Evolutionary conservation across 2,888 invertebrate genomes (phyloP).

Genomic region (Dasypogon diadema): DNA sequence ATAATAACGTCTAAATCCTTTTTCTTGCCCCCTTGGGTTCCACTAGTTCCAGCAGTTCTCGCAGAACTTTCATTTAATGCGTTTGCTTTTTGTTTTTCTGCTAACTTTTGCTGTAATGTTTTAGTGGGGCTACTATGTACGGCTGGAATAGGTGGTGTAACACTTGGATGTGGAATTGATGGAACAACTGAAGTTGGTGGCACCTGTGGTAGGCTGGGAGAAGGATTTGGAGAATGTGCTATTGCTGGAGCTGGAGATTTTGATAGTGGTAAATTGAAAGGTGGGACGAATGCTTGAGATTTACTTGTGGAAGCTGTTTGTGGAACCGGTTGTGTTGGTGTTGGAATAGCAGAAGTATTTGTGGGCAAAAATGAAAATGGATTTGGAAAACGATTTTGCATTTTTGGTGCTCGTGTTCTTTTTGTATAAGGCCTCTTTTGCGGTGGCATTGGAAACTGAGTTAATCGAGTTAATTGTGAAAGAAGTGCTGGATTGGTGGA

Average conservation of each 20-base stretch:
- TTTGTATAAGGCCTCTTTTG: conserved; percentile 58
- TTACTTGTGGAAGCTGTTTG: conserved; percentile 37
- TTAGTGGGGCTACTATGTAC: conserved; percentile 72
- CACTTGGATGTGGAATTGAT: conserved; percentile 31
- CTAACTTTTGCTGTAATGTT: conserved; percentile 77
- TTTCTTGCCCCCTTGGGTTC: conserved; percentile 55
- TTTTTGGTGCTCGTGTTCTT: conserved; percentile 57
- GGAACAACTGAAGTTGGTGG: conserved; percentile 7
- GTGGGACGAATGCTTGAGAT: conserved; percentile 47
- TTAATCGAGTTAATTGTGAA: conserved; percentile 57
- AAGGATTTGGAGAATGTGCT: conserved; percentile 48
- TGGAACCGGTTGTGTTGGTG: conserved; percentile 30
- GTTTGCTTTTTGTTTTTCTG: conserved; percentile 72
- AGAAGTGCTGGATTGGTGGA: conserved; percentile 53
- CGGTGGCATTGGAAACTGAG: conserved; percentile 57
- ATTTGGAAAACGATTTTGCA: conserved; percentile 52
- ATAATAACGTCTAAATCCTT: conserved; percentile 60
- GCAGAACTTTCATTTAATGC: conserved; percentile 58
- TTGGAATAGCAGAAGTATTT: background rate
- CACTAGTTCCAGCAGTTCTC: conserved; percentile 52
- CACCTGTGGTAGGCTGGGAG: conserved; percentile 18
- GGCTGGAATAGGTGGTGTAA: conserved; percentile 52
- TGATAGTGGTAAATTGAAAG: conserved; percentile 51
- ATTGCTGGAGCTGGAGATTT: conserved; percentile 53
- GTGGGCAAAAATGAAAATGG: conserved; percentile 40